Conservation (phyloP, 2,797 vertebrate genomes). For the Novumbra hubbsi region DNA sequence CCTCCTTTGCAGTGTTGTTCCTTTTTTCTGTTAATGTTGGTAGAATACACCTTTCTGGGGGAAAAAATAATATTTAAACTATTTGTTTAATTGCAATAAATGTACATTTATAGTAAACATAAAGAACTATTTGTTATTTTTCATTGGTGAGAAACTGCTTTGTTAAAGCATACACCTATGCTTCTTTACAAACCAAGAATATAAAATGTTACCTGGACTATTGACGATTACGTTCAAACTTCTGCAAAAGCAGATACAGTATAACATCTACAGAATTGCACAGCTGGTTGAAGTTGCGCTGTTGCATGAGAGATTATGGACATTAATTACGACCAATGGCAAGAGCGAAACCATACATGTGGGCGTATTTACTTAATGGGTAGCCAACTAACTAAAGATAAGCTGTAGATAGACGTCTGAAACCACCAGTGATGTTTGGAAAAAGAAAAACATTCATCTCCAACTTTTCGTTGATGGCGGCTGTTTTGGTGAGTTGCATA, state of each 20-base stretch:
- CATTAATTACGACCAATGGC: not conserved
- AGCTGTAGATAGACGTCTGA: not conserved
- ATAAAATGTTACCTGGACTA: not conserved
- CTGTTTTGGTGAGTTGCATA: slow-evolving; percentile 69
- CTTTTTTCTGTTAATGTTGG: slow-evolving; percentile 7
- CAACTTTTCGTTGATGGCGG: slow-evolving; percentile 57
- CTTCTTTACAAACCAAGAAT: not conserved
- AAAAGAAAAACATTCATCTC: slow-evolving; percentile 35
- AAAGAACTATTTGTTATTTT: not conserved
- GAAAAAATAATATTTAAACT: slow-evolving; percentile 9
- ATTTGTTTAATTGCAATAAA: slow-evolving; percentile 24
- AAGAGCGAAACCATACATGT: not conserved
- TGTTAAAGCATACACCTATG: not conserved
- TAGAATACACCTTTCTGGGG: not conserved
- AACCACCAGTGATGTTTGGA: slow-evolving; percentile 40
- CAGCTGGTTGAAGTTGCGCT: not conserved
- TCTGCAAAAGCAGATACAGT: not conserved
- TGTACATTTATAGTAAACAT: slow-evolving; percentile 1
- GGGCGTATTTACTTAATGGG: not conserved
- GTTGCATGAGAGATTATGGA: not conserved
- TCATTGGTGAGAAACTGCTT: slow-evolving; percentile 18
- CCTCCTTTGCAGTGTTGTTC: slow-evolving; percentile 5
- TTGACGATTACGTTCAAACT: not conserved
- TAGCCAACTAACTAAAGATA: slow-evolving; percentile 47
- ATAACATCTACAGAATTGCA: slow-evolving; percentile 4